Base-by-base conservation (phyloP, 2,888 invertebrate species). In the Helleia helle region DNA sequence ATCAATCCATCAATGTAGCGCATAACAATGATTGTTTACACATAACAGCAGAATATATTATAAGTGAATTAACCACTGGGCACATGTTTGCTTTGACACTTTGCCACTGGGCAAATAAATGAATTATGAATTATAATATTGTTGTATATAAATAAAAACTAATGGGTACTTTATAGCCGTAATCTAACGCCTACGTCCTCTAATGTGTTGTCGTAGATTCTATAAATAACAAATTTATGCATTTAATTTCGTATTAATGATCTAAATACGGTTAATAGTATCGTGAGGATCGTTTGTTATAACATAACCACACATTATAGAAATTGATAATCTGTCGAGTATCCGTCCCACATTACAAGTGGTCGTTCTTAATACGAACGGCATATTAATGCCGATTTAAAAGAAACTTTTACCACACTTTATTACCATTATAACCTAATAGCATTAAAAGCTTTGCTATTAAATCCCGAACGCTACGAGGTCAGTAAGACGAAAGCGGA, bases 361-460 rank as follows among this genome's bases (percentile, higher is more conserved):
- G 18, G 22, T 22, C 13, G 22, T 18, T 34, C 18, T 34, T 34
- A 7, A 6, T 22, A n/a, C n/a, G n/a, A 7, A 22, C 22, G 22
- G 22, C 8, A 34, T 22, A 18, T 11, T 34, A 22, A 3, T 22
- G 9, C 22, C 12, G 22, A 34, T 18, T 34, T 34, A 9, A 13
- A 11, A 34, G 34, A 34, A 34, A 22, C 11, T 17, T 31, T 18
- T 12, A 34, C 18, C 34, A 18, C n/a, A 12, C 22, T 15, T 14
- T n/a, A 34, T 22, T 34, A 34, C 34, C 22, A 34, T 30, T 30
- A 15, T 12, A 34, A 8, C 3, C 22, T 34, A 34, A 34, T 34
- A 34, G 34, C 22, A 22, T 34, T 34, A 34, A 34, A 34, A 34
- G 18, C 11, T 34, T 34, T 34, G 8, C 34, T 34, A 34, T 34